Base-by-base conservation (phyloP, 2,888 invertebrate genomes). In the Crematogaster levior region DNA sequence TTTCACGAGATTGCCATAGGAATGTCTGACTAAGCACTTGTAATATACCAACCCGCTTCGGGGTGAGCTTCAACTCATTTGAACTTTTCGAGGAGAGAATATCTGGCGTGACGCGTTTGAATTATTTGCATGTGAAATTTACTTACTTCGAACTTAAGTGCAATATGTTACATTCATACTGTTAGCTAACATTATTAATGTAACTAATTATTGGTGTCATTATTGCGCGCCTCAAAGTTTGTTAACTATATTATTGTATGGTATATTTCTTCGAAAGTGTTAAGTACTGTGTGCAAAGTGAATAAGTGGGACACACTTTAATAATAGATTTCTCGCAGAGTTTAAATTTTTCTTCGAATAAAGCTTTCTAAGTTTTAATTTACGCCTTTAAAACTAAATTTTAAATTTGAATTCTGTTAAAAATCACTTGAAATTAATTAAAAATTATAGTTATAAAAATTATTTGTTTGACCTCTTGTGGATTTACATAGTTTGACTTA, bases 331-430 rank as follows among this genome's bases (percentile, higher is more conserved):
- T 10, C 7, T 27, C 7, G 27, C 24, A 0, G 24, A 72, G 5
- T 18, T 18, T 5, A 18, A 12, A 18, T 24, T 70, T 15, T 51
- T 34, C 51, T 51, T 34, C 7, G 2, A 34, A 15, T 18, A 37
- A 70, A 37, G 24, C 4, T 70, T 37, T 18, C 12, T 5, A 18
- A 53, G 15, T 53, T 56, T 70, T 70, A 53, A 70, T n/a, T 70
- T 24, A 24, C 51, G 10, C 15, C 2, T 70, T 15, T 21, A 34
- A 1, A 51, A 37, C 15, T 0, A 40, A 43, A n/a, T 70, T 72
- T 43, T 2, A 40, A 58, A 58, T 30, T 43, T 1, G 27, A 37
- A 40, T 72, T 58, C 12, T 15, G 27, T 58, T 58, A 30, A 58
- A 72, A n/a, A 12, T 27, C 15, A n/a, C 27, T 27, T 58, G 2